Evolutionary conservation across 2,113 vertebrate genomes (phyloP).

Genomic region (Sturnira hondurensis): DNA sequence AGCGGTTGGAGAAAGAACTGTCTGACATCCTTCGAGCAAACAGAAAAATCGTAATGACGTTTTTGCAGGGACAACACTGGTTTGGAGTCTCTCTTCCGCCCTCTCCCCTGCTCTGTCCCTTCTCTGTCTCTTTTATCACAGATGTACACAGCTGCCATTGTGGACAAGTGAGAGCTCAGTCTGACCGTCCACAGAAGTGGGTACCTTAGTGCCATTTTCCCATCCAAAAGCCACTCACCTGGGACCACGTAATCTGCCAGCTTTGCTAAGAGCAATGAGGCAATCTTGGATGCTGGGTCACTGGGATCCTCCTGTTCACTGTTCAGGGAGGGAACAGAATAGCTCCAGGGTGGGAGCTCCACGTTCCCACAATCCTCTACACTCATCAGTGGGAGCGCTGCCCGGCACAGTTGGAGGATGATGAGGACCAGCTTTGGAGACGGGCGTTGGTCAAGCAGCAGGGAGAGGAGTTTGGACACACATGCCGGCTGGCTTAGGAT

Average conservation of each 20-base stretch:
- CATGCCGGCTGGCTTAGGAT: slow-evolving; percentile 98
- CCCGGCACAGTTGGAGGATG: slow-evolving; percentile 95
- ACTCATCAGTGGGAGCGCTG: slow-evolving; percentile 96
- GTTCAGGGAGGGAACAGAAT: slow-evolving; percentile 92
- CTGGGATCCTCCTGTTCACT: slow-evolving; percentile 94
- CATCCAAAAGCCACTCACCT: slow-evolving; percentile 79
- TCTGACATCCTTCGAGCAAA: slow-evolving; percentile 90
- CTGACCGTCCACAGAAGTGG: background rate
- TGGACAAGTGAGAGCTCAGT: background rate
- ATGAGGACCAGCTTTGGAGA: slow-evolving; percentile 98
- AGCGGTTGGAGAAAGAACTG: slow-evolving; percentile 95
- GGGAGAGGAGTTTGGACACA: slow-evolving; percentile 97
- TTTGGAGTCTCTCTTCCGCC: background rate
- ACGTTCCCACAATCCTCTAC: slow-evolving; percentile 98
- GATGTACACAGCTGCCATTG: background rate
- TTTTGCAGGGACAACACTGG: background rate
- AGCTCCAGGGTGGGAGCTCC: slow-evolving; percentile 96
- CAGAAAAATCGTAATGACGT: background rate
- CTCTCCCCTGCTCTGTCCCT: background rate
- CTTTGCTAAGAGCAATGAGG: slow-evolving; percentile 93
- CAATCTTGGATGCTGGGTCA: slow-evolving; percentile 96
- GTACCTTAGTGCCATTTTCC: background rate
- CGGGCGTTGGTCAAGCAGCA: slow-evolving; percentile 96
- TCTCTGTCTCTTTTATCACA: background rate
- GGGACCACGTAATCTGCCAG: slow-evolving; percentile 98